phyloP scores from a whole-genome alignment of 2,797 vertebrate genomes.

The Clarias platycephalus region DNA sequence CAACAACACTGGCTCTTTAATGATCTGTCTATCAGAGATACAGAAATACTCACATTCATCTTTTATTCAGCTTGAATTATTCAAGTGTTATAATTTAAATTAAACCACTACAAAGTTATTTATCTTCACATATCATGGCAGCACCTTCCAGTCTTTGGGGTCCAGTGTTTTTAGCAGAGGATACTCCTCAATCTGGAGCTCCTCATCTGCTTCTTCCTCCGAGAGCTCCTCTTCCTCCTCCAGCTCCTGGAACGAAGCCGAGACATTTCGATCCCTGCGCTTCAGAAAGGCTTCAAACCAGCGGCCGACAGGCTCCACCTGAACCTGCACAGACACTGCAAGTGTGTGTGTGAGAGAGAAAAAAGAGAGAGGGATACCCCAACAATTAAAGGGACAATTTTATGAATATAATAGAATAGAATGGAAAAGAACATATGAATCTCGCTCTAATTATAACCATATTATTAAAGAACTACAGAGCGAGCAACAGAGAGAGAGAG shows the following conservation, averaged over 20 bases:
- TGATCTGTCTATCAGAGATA: neutral
- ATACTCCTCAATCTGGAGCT: slow-evolving; percentile 91
- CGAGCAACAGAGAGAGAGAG: neutral
- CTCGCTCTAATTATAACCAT: no score
- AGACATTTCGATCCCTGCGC: slow-evolving; percentile 89
- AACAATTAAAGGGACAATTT: no score
- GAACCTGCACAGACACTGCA: slow-evolving; percentile 84
- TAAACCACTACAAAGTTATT: no score
- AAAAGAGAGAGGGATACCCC: neutral
- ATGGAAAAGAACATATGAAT: no score
- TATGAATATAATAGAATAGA: no score
- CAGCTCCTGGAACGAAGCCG: slow-evolving; percentile 93
- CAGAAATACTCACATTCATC: neutral
- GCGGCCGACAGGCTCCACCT: slow-evolving; percentile 94
- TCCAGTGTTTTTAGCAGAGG: slow-evolving; percentile 93
- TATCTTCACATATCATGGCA: neutral
- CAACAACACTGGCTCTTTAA: neutral
- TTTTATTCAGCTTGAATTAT: neutral
- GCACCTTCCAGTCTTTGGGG: slow-evolving; percentile 99
- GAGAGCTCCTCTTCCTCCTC: slow-evolving; percentile 94
- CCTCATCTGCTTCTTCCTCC: slow-evolving; percentile 94
- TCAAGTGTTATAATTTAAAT: no score
- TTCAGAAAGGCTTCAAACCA: slow-evolving; percentile 97
- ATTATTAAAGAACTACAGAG: neutral
- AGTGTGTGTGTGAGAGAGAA: neutral